phyloP scores from a whole-genome alignment of 2,113 vertebrate species.

The Petromus typicus region DNA sequence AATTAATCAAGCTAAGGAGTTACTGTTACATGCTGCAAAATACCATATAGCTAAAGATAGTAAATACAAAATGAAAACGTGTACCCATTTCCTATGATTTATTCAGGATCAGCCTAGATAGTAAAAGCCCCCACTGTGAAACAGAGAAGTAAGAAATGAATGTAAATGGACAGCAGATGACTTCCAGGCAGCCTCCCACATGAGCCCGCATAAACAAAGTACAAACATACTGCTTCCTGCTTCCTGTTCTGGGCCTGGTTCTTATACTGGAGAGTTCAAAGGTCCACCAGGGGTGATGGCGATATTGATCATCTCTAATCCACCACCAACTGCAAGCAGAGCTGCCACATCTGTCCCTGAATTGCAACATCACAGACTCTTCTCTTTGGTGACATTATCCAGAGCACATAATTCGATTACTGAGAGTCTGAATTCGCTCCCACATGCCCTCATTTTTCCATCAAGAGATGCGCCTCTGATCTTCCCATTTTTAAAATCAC shows the following conservation, averaged over 20 bases:
- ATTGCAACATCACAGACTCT: not conserved
- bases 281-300: not conserved
- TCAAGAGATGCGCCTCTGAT: constrained; percentile 1
- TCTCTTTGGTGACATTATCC: constrained; percentile 34
- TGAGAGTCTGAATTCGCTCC: constrained; percentile 1
- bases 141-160: not conserved
- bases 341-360: not conserved
- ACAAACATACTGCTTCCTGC: not conserved
- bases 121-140: constrained; percentile 28
- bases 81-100: constrained; percentile 37
- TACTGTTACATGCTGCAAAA: constrained; percentile 4
- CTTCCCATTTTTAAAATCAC: not conserved
- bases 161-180: constrained; percentile 41
- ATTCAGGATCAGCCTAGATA: not conserved
- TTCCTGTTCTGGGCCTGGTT: not conserved
- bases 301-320: not conserved
- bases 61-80: constrained; percentile 60
- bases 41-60: constrained; percentile 37
- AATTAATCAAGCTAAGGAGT: constrained; percentile 46
- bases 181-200: not conserved
- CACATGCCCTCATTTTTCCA: constrained; percentile 25
- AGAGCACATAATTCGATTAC: constrained; percentile 5
- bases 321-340: not conserved
- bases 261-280: not conserved
- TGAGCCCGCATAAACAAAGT: constrained; percentile 12